These are phyloP conservation scores for Hiodon tergisus DNA, from an alignment of 2,113 vertebrate genomes.

Conservation along the genomic window DNA sequence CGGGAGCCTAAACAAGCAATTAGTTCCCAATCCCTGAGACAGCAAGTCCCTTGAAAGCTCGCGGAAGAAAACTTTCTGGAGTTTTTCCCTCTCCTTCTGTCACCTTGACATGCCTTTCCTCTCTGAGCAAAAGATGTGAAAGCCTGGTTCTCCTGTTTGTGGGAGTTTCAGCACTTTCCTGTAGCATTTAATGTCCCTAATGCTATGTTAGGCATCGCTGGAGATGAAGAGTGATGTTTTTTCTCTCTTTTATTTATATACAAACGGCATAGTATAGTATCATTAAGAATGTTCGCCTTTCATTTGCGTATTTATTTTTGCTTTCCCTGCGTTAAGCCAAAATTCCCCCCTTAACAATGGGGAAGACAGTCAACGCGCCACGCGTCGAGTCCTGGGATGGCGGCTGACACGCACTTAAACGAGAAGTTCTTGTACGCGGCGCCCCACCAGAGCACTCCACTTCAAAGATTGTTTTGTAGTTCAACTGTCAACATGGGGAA, in stretches of 20 bases:
- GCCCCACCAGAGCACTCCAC: conserved; percentile 48
- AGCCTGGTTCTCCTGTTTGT: conserved; percentile 46
- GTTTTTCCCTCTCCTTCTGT: conserved; percentile 31
- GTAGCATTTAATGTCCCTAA: conserved; percentile 59
- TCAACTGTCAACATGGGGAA: conserved; percentile 68
- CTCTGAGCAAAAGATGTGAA: conserved; percentile 39
- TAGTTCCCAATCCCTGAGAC: conserved; percentile 46
- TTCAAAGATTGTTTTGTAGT: conserved; percentile 70
- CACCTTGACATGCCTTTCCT: conserved; percentile 51
- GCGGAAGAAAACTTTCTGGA: conserved; percentile 42
- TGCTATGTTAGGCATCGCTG: conserved; percentile 56
- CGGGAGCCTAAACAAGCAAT: conserved; percentile 47
- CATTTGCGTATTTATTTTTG: conserved; percentile 54
- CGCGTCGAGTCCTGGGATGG: conserved; percentile 54
- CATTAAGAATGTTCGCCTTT: conserved; percentile 58
- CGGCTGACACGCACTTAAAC: conserved; percentile 58
- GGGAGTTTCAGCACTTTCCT: conserved; percentile 36
- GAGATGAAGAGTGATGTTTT: conserved; percentile 50
- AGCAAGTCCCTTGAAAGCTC: conserved; percentile 34
- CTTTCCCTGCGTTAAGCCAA: conserved; percentile 26
- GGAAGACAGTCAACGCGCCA: conserved; percentile 36
- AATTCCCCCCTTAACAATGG: conserved; percentile 27
- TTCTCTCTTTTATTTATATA: conserved; percentile 29
- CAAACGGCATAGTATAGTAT: conserved; percentile 52
- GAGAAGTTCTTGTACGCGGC: conserved; percentile 48